Base-by-base conservation (phyloP, 1,140 invertebrate species). In the Ylistrum balloti region DNA sequence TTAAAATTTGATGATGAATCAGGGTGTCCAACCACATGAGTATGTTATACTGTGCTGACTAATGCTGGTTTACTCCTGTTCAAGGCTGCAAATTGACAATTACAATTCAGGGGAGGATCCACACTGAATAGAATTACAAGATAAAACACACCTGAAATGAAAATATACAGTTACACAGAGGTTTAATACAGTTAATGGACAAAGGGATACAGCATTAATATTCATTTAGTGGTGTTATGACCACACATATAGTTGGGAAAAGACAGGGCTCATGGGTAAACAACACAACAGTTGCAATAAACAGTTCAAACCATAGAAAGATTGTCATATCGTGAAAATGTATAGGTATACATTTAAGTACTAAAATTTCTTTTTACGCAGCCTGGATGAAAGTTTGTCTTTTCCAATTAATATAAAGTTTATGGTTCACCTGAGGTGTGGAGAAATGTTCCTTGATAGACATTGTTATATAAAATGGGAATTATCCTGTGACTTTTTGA, bases 121-220 rank as follows among this genome's bases (percentile, higher is more conserved):
- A 22, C 15, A 11, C 3, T 56, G 45, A 22, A 41, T 22, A 17
- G 7, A 56, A 20, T 3, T 56, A 20, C 22, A 22, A 56, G 45
- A 56, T 56, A 56, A 56, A 56, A 56, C 45, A 56, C 45, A 56
- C 45, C 45, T 56, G 45, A 56, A 7, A 56, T 7, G 20, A 56
- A 56, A 56, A 7, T 56, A 56, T 56, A 56, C 45, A 20, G 45
- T 56, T 56, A 56, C 45, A 56, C 15, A 56, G 15, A 20, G 20
- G 15, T 56, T 22, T 56, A 56, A 56, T 20, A 11, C 22, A 17
- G 45, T 56, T 22, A 7, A 56, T 15, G 7, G 22, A 56, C 45
- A 56, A 56, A 56, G 22, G 45, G 45, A 41, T 22, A 56, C 45
- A 56, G 45, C 45, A 56, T 56, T 56, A 56, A 56, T 56, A 56